phyloP scores from a whole-genome alignment of 2,113 vertebrate genomes.

The Microtus oregoni region DNA sequence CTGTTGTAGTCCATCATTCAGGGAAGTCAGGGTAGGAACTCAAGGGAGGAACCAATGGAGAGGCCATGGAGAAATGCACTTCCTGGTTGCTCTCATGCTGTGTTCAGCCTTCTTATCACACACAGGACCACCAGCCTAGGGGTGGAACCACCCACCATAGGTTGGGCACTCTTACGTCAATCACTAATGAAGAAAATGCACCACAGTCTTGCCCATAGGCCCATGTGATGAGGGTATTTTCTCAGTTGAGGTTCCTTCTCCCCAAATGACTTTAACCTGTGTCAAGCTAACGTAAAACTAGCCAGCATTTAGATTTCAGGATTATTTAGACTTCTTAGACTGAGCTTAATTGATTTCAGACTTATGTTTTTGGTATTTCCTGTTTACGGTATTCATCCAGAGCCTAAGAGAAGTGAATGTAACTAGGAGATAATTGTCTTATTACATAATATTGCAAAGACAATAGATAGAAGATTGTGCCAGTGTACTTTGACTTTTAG shows the following conservation, averaged over 20 bases:
- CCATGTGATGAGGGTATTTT: neutral
- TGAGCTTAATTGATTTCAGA: neutral
- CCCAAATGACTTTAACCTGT: neutral
- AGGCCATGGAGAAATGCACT: neutral
- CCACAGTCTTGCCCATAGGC: neutral
- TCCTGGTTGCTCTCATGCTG: neutral
- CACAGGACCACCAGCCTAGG: neutral
- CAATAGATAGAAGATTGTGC: neutral
- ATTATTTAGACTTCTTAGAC: neutral
- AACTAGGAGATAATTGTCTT: neutral
- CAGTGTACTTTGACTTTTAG: neutral
- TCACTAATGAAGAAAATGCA: neutral
- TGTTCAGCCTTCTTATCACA: neutral
- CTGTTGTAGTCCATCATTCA: neutral
- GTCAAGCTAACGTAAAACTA: neutral
- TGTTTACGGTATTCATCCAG: neutral
- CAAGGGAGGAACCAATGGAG: neutral
- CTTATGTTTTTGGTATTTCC: slow-evolving; percentile 3
- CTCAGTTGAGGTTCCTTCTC: neutral
- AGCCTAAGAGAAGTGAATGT: neutral
- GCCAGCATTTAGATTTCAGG: neutral
- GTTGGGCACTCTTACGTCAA: neutral
- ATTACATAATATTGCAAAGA: neutral
- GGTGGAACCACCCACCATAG: no score
- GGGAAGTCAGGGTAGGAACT: neutral